Evolutionary conservation across 2,113 vertebrate species (phyloP).

Genomic region (Anguilla japonica): DNA sequence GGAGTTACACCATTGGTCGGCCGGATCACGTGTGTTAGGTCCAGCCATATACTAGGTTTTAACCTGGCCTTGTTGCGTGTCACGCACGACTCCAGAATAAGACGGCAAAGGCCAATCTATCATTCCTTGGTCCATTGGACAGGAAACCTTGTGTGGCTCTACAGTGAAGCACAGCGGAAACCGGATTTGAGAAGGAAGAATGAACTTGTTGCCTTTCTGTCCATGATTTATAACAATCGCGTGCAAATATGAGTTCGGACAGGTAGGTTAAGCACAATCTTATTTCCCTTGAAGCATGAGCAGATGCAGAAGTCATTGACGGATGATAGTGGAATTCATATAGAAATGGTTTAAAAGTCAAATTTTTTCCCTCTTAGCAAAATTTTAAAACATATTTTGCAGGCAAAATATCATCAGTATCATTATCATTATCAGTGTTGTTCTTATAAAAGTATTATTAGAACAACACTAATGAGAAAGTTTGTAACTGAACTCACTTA

Average conservation of each 20-base stretch:
- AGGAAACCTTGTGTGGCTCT: slow-evolving; percentile 48
- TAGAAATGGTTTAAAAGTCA: neutral
- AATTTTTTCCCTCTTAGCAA: neutral
- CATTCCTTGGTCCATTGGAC: slow-evolving; percentile 60
- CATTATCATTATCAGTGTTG: too few relatives aligned
- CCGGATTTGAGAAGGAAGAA: neutral
- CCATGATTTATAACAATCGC: neutral
- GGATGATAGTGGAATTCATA: neutral
- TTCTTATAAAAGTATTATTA: too few relatives aligned
- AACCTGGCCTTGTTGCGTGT: slow-evolving; percentile 11
- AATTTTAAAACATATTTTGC: too few relatives aligned
- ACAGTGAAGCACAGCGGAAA: neutral
- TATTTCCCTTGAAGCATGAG: neutral
- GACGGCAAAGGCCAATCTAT: slow-evolving; percentile 63
- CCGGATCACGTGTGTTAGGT: too few relatives aligned
- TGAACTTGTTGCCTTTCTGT: neutral
- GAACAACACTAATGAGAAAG: too few relatives aligned
- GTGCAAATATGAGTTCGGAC: neutral
- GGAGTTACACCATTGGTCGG: too few relatives aligned
- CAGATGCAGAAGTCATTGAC: neutral
- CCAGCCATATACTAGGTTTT: too few relatives aligned
- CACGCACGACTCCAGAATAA: slow-evolving; percentile 51
- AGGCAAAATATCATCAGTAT: too few relatives aligned
- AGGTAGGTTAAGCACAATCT: neutral
- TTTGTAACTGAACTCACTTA: too few relatives aligned